A percentile compares a stretch with the other conserved stretches of the same genome.
Conservation (phyloP, 2,797 vertebrate genomes). For the Ctenosaura bakeri region DNA sequence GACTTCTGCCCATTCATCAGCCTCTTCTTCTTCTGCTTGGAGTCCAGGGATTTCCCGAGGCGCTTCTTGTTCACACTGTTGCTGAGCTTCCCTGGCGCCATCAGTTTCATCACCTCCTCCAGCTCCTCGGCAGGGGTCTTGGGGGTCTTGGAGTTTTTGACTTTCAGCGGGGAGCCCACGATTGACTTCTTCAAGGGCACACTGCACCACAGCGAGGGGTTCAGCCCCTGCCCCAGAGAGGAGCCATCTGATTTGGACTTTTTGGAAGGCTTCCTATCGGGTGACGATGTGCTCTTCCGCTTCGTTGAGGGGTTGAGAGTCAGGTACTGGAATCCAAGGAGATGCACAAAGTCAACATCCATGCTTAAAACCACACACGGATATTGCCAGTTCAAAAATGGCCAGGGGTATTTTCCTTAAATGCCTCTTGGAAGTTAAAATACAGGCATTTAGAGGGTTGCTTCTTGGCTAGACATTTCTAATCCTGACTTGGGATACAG, state of each 20-base stretch:
- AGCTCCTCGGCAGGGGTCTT: slow-evolving; percentile 80
- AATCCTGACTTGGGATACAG: background rate
- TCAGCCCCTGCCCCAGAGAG: slow-evolving; percentile 85
- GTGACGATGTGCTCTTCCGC: slow-evolving; percentile 88
- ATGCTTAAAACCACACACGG: background rate
- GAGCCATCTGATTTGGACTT: slow-evolving; percentile 87
- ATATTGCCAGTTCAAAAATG: no score
- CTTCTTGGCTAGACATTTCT: background rate
- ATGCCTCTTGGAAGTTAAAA: background rate
- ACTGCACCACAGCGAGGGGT: slow-evolving; percentile 92
- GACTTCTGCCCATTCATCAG: slow-evolving; percentile 88
- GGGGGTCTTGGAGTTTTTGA: slow-evolving; percentile 91
- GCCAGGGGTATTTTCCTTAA: background rate
- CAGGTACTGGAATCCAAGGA: slow-evolving; percentile 88
- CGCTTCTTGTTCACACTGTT: slow-evolving; percentile 80
- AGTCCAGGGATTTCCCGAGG: slow-evolving; percentile 82
- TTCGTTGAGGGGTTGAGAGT: slow-evolving; percentile 93
- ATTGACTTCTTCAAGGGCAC: slow-evolving; percentile 92
- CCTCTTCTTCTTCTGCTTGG: slow-evolving; percentile 85
- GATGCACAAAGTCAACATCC: background rate
- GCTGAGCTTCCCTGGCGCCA: slow-evolving; percentile 82
- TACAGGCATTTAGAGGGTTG: background rate
- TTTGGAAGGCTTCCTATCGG: slow-evolving; percentile 90
- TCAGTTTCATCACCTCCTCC: slow-evolving; percentile 83
- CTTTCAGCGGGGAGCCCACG: slow-evolving; percentile 90